These are phyloP conservation scores for Chlorops oryzae DNA, from an alignment of 1,140 invertebrate species.

Conservation along the genomic window DNA sequence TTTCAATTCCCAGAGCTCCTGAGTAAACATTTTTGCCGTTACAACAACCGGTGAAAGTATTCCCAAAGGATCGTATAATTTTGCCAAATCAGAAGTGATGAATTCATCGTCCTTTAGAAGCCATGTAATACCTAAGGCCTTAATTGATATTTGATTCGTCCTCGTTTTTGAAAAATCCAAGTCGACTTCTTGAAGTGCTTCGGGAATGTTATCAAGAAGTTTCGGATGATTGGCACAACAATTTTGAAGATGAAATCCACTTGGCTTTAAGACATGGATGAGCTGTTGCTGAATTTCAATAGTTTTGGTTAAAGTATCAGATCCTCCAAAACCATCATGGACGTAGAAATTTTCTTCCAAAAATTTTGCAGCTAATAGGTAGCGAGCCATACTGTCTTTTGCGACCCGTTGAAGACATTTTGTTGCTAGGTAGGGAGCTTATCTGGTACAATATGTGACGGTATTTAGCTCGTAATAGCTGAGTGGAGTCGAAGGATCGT, in stretches of 20 bases:
- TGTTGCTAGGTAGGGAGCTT: conserved; percentile 39
- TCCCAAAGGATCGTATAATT: conserved; percentile 44
- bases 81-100: conserved; percentile 32
- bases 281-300: conserved; percentile 4
- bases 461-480: conserved; percentile 27
- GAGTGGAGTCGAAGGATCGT: conserved; percentile 14
- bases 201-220: conserved; percentile 10
- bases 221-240: conserved; percentile 12
- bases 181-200: too few species aligned
- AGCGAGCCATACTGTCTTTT: conserved; percentile 20
- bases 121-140: conserved; percentile 4
- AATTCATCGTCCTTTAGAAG: background rate
- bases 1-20: conserved; percentile 40
- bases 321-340: conserved; percentile 48
- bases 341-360: conserved; percentile 48
- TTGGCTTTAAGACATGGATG: background rate
- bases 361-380: conserved; percentile 23
- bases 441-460: conserved; percentile 31
- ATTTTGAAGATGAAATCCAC: conserved; percentile 12
- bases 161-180: too few species aligned
- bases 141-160: too few species aligned
- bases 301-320: conserved; percentile 20
- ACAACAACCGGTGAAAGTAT: conserved; percentile 42
- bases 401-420: conserved; percentile 32
- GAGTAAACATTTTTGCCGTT: conserved; percentile 43